Evolutionary conservation across 2,888 invertebrate species (phyloP).

Genomic region (Blomia tropicalis): DNA sequence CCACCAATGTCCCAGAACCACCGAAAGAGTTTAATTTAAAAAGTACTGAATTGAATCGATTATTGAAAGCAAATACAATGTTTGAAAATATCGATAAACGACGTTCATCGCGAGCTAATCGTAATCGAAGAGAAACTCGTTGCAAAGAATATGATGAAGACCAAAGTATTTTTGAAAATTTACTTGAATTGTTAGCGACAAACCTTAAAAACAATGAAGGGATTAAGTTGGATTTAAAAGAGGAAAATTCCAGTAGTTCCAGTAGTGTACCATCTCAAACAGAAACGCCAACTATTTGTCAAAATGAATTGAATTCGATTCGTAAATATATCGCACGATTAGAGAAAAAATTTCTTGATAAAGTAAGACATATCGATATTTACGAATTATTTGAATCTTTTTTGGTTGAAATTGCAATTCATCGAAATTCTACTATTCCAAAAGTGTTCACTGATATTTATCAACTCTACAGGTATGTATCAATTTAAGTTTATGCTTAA

Average conservation of each 20-base stretch:
- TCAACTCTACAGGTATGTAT: neutral
- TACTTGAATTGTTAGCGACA: constrained; percentile 18
- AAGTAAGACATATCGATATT: neutral
- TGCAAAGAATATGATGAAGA: constrained; percentile 17
- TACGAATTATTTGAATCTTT: constrained; percentile 21
- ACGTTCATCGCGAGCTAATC: constrained; percentile 23
- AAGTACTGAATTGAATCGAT: neutral
- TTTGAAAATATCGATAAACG: constrained; percentile 26
- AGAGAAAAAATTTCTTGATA: neutral
- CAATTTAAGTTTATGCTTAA: neutral
- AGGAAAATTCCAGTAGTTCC: constrained; percentile 11
- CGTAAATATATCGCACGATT: neutral
- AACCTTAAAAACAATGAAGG: neutral
- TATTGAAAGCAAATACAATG: constrained; percentile 13
- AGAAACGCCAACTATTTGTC: neutral
- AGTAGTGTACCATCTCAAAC: neutral
- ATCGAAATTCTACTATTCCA: constrained; percentile 16
- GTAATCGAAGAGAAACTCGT: neutral
- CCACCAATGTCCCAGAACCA: neutral
- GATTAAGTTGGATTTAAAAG: neutral
- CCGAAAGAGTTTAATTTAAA: neutral
- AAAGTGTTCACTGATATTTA: constrained; percentile 20
- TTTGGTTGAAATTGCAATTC: neutral
- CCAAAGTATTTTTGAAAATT: constrained; percentile 18
- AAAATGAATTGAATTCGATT: too few relatives aligned